Conservation (phyloP, 2,797 vertebrate genomes). For the Mormyrus proboscirostris region DNA sequence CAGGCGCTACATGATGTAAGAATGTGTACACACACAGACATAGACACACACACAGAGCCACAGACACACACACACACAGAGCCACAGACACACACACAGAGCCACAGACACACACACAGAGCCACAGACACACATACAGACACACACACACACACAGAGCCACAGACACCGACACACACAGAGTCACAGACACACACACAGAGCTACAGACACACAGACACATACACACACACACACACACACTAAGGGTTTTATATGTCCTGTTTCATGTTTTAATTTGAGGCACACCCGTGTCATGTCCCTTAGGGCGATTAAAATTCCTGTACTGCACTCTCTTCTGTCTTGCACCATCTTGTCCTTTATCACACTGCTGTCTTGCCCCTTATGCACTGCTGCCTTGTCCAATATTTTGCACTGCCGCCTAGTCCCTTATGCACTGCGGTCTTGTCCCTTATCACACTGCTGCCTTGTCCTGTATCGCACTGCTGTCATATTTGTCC, state of each 20-base stretch:
- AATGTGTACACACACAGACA: not conserved
- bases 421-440: too few relatives aligned
- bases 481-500: not conserved
- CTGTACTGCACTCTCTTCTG: not conserved
- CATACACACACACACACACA: not conserved
- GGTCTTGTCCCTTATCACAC: not conserved
- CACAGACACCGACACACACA: too few relatives aligned
- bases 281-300: not conserved
- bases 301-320: not conserved
- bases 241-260: not conserved
- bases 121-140: too few relatives aligned
- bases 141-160: too few relatives aligned
- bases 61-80: too few relatives aligned
- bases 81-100: too few relatives aligned
- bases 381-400: not conserved
- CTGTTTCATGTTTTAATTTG: not conserved
- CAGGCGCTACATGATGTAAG: not conserved
- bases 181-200: too few relatives aligned
- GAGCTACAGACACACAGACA: too few relatives aligned
- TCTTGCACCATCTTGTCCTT: not conserved
- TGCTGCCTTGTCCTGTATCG: not conserved
- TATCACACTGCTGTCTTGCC: not conserved
- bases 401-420: too few relatives aligned
- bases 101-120: too few relatives aligned
- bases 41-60: too few relatives aligned